A percentile compares a stretch with the other conserved stretches of the same genome.
Conservation (phyloP, 2,113 vertebrate genomes). For the Lepus europaeus region DNA sequence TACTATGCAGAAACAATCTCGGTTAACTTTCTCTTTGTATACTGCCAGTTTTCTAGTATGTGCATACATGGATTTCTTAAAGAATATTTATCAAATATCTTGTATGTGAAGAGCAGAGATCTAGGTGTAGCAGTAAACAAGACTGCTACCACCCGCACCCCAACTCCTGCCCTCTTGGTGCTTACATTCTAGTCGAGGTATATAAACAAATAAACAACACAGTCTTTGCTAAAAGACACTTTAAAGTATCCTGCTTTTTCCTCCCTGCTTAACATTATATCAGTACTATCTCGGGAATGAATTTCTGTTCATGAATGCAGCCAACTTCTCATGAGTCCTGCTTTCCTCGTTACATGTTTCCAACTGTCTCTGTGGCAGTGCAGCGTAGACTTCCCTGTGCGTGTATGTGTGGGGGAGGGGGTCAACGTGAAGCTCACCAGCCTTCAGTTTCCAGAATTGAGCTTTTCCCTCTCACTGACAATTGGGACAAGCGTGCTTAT, state of each 20-base stretch:
- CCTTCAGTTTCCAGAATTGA: not conserved
- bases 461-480: conserved; percentile 44
- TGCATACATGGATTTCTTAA: not conserved
- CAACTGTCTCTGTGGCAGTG: not conserved
- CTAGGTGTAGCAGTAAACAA: not conserved
- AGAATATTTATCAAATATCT: not conserved
- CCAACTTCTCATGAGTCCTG: not conserved
- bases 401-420: not conserved
- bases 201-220: not conserved
- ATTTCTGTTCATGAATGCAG: not conserved
- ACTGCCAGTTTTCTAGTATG: conserved; percentile 16
- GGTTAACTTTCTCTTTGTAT: not conserved
- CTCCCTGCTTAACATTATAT: not conserved
- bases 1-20: not conserved
- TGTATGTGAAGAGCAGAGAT: not conserved
- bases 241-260: conserved; percentile 25
- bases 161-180: not conserved
- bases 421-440: not conserved
- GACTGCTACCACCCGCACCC: not conserved
- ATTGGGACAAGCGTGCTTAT: not conserved
- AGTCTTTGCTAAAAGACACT: conserved; percentile 33
- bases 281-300: not conserved
- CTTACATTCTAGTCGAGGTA: not conserved
- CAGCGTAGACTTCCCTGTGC: not conserved
- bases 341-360: not conserved